Base-by-base conservation (phyloP, 2,113 vertebrate genomes). In the Epinephelus lanceolatus region DNA sequence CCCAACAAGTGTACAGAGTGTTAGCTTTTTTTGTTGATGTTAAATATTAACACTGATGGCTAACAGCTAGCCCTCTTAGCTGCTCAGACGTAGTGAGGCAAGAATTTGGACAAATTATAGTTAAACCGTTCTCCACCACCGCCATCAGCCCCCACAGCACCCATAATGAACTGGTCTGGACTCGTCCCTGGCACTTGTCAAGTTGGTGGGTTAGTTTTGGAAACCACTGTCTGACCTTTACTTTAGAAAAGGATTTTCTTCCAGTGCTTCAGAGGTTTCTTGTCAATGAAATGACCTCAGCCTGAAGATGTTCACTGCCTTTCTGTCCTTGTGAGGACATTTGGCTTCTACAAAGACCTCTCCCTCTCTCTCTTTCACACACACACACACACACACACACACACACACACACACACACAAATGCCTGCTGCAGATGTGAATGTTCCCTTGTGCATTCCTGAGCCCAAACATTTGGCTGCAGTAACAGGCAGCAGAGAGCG, bases 391-490 rank as follows among this genome's bases (percentile, higher is more conserved):
- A 27, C 27, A 27, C 23, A 30, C 60, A 37, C 59, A 51, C 49
- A 47, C 61, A 69, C 27, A 73, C 25, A 27, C 25, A 27, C 71
- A 57, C 76, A 81, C 51, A 86, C 63, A 86, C 1, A 25, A 82
- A 77, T 66, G 72, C 87, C 65, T 65, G 82, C 70, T 90, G 86
- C 89, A 92, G 76, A 91, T 89, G 85, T 88, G 84, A 88, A 80
- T 33, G 80, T 67, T 91, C 88, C 78, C 67, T 51, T 9, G 68
- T 92, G 78, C 84, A 92, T 92, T 94, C 91, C 89, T 87, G 52
- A 80, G 71, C 73, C 78, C 45, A 89, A 88, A 91, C 92, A 93
- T 85, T 91, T 91, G 90, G 87, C 87, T 72, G 76, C 66, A 80
- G 78, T 60, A 49, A 77, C 80, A 67, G 70, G 77, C 83, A 81